A percentile compares a stretch with the other conserved stretches of the same genome.
Conservation (phyloP, 2,888 invertebrate genomes). For the Linhomoeus sp. region DNA sequence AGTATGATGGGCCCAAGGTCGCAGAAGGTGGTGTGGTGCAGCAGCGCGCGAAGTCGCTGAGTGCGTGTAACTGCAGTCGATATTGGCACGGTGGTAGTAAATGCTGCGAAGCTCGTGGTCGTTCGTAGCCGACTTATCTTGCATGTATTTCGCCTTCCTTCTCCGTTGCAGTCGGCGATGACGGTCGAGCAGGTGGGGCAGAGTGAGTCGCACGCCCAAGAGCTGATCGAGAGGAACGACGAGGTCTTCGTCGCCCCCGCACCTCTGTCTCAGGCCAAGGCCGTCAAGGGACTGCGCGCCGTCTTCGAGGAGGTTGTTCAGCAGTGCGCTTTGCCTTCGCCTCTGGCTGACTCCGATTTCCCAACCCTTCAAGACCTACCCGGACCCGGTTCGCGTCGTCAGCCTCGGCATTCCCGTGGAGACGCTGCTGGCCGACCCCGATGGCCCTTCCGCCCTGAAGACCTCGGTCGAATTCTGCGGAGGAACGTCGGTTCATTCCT, state of each 20-base stretch:
- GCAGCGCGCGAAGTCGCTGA: too few relatives aligned
- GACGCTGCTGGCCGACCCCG: constrained; percentile 62
- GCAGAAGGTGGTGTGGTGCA: too few relatives aligned
- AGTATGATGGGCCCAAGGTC: too few relatives aligned
- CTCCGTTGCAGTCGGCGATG: constrained; percentile 48
- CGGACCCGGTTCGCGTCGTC: constrained; percentile 69
- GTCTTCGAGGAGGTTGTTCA: constrained; percentile 67
- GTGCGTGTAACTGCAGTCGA: too few relatives aligned
- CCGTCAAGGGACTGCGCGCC: constrained; percentile 72
- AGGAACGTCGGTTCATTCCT: constrained; percentile 50
- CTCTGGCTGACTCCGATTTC: not conserved
- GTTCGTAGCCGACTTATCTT: too few relatives aligned
- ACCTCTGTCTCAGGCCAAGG: constrained; percentile 60
- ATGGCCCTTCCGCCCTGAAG: constrained; percentile 50
- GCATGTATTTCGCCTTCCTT: too few relatives aligned
- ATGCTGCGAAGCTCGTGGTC: too few relatives aligned
- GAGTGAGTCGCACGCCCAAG: constrained; percentile 56
- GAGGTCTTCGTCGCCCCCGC: constrained; percentile 71
- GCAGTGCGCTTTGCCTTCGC: constrained; percentile 1
- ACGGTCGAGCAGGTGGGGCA: constrained; percentile 54
- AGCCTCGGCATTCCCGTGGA: constrained; percentile 82
- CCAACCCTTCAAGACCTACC: constrained; percentile 47
- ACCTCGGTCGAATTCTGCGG: constrained; percentile 98
- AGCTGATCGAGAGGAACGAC: constrained; percentile 52
- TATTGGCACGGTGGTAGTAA: too few relatives aligned